A percentile compares a stretch with the other conserved stretches of the same genome.
These are phyloP conservation scores for Conomelus anceps DNA, from an alignment of 2,888 invertebrate species.

Conservation along the genomic window DNA sequence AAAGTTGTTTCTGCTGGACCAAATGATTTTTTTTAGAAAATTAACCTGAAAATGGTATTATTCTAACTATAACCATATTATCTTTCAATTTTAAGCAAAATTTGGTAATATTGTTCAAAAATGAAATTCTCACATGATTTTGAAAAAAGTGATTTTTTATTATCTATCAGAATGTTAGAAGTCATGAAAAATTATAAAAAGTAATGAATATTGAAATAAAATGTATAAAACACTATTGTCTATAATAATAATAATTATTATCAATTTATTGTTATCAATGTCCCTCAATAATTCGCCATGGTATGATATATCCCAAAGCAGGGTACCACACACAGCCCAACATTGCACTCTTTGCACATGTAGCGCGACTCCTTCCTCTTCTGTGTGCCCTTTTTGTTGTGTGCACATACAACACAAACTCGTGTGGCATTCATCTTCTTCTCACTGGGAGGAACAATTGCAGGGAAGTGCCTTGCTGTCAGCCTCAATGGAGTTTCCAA, in stretches of 20 bases:
- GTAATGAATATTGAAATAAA: neutral
- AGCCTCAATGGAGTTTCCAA: slow-evolving; percentile 12
- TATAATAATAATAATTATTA: neutral
- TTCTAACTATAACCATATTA: neutral
- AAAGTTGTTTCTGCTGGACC: neutral
- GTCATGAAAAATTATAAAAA: neutral
- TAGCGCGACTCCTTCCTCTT: slow-evolving; percentile 18
- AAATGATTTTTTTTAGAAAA: neutral
- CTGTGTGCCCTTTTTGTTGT: slow-evolving; percentile 5
- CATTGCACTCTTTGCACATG: slow-evolving; percentile 15
- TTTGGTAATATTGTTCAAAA: neutral
- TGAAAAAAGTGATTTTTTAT: neutral
- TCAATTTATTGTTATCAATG: too few relatives aligned
- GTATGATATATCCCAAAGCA: slow-evolving; percentile 18
- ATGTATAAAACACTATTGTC: neutral
- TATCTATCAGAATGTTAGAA: neutral
- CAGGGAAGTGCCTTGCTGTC: slow-evolving; percentile 7
- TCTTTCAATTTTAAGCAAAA: neutral
- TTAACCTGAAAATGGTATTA: neutral
- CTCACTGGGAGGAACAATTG: slow-evolving; percentile 9
- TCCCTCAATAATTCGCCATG: neutral
- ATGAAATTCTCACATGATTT: neutral
- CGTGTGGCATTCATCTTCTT: slow-evolving; percentile 3
- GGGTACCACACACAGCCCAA: slow-evolving; percentile 15
- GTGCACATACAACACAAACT: slow-evolving; percentile 16